phyloP scores from a whole-genome alignment of 1,140 invertebrate species.

The Pogonus chalceus region DNA sequence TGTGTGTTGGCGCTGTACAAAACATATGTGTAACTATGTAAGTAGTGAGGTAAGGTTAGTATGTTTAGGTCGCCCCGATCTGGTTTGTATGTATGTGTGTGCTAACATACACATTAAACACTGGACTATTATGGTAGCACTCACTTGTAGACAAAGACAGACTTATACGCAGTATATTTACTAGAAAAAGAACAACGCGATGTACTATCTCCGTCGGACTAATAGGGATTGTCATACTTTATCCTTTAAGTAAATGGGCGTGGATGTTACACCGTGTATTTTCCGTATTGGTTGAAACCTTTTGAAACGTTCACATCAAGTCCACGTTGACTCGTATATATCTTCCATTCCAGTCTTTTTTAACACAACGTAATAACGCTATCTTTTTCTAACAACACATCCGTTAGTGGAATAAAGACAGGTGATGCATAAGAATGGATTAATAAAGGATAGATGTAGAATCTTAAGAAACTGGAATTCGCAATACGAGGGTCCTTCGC shows the following conservation, averaged over 20 bases:
- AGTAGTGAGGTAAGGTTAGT: conserved; percentile 27
- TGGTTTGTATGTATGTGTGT: conserved; percentile 10
- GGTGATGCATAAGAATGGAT: conserved; percentile 12
- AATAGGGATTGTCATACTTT: conserved; percentile 14
- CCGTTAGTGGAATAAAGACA: background rate
- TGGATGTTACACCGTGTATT: background rate
- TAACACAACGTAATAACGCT: background rate
- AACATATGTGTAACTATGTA: conserved; percentile 31
- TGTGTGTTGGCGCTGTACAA: conserved; percentile 32
- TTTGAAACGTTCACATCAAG: conserved; percentile 22
- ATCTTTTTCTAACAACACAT: background rate
- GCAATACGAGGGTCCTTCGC: conserved; percentile 30
- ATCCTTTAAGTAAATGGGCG: conserved; percentile 34
- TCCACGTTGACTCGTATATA: conserved; percentile 28
- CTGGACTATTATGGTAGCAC: conserved; percentile 31
- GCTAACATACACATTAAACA: conserved; percentile 30
- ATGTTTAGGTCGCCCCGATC: conserved; percentile 16
- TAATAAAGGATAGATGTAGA: conserved; percentile 19
- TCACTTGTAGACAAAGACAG: conserved; percentile 21
- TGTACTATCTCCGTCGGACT: background rate
- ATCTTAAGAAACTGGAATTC: conserved; percentile 32
- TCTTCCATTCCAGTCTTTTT: conserved; percentile 21
- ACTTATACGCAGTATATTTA: conserved; percentile 5
- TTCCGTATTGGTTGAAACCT: conserved; percentile 17
- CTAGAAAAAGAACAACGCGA: background rate